Conservation (phyloP, 2,113 vertebrate genomes). For the Hippotragus niger region DNA sequence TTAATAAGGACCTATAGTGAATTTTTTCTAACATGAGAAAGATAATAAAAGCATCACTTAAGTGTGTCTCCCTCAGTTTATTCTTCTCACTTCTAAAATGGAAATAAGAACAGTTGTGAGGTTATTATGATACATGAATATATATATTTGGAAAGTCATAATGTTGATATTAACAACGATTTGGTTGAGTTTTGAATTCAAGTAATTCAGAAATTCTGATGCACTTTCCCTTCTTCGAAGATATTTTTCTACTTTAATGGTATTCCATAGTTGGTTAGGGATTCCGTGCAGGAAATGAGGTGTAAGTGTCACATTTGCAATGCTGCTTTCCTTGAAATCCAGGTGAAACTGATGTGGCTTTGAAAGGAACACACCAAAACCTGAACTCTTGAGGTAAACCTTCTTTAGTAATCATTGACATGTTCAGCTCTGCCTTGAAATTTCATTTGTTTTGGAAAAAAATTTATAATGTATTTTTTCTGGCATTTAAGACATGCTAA, state of each 20-base stretch:
- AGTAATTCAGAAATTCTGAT: background rate
- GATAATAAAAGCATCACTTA: background rate
- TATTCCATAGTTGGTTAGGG: constrained; percentile 6
- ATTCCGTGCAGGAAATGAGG: background rate
- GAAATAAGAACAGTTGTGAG: background rate
- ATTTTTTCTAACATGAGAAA: background rate
- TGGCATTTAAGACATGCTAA: background rate
- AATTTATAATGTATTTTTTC: background rate
- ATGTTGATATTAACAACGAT: background rate
- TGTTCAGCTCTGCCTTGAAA: constrained; percentile 68
- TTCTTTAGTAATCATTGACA: constrained; percentile 66
- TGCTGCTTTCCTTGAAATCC: background rate
- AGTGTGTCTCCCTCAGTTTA: background rate
- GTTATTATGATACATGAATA: background rate
- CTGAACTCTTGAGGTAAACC: constrained; percentile 57
- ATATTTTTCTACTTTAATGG: constrained; percentile 1
- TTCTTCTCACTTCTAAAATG: background rate
- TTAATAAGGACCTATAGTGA: background rate
- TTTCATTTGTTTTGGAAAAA: constrained; percentile 60
- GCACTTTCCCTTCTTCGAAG: background rate
- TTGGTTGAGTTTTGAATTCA: background rate
- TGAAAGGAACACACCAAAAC: background rate
- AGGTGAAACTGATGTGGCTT: background rate
- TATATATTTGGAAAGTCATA: background rate
- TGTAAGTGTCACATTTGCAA: background rate